Conservation (phyloP, 2,888 invertebrate species). For the Drosophila mimetica region DNA sequence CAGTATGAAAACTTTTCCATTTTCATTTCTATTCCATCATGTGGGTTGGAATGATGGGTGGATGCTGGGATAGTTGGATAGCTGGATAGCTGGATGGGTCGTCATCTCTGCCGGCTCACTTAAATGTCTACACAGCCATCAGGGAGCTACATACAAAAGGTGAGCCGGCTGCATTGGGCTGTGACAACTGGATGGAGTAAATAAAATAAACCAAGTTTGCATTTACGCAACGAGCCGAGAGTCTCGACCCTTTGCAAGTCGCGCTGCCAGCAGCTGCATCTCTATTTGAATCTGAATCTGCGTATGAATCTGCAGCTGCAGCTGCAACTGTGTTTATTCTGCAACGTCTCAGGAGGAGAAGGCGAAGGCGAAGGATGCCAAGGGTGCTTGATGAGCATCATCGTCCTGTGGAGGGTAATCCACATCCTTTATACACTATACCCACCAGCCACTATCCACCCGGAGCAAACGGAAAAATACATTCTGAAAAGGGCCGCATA, state of each 20-base stretch:
- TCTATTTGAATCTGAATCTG: neutral
- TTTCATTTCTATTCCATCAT: constrained; percentile 70
- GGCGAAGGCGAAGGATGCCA: no score
- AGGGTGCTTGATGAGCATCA: constrained; percentile 39
- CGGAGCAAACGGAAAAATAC: constrained; percentile 27
- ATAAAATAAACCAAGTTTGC: constrained; percentile 67
- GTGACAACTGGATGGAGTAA: constrained; percentile 49
- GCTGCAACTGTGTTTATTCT: constrained; percentile 18
- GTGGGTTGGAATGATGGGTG: constrained; percentile 10
- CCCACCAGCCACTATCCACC: neutral
- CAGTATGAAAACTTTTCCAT: constrained; percentile 68
- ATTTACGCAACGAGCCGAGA: constrained; percentile 42
- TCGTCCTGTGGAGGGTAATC: constrained; percentile 28
- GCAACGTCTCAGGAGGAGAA: constrained; percentile 16
- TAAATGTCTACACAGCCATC: constrained; percentile 57
- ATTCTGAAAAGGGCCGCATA: constrained; percentile 24
- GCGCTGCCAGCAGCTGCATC: constrained; percentile 23
- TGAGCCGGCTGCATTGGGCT: constrained; percentile 43
- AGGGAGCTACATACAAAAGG: constrained; percentile 54
- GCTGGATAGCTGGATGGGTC: neutral
- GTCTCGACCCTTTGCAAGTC: constrained; percentile 20
- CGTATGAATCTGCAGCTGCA: neutral
- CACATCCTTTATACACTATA: neutral
- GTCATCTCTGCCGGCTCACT: constrained; percentile 35
- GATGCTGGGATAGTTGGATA: neutral